These are phyloP conservation scores for Hydraecia micacea DNA, from an alignment of 2,888 invertebrate genomes.

Conservation along the genomic window DNA sequence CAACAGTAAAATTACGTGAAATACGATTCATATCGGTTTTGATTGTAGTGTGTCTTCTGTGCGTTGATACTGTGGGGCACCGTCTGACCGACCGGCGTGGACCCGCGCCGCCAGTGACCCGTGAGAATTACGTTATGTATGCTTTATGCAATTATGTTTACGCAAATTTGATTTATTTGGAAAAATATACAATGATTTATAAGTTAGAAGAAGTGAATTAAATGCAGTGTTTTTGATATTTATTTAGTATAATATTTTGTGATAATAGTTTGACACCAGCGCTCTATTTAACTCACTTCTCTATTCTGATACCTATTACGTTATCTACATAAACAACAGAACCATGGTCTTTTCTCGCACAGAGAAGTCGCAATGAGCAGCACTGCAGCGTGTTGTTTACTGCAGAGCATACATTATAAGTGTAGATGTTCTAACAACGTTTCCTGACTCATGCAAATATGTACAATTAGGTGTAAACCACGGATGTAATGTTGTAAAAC, in stretches of 20 bases:
- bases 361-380: neutral
- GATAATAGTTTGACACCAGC: no score
- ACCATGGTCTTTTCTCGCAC: neutral
- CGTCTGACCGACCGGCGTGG: neutral
- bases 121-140: constrained; percentile 6
- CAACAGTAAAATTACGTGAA: no score
- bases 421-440: neutral
- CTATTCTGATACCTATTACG: neutral
- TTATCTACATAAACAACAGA: no score
- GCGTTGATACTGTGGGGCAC: no score
- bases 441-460: neutral
- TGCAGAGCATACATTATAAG: neutral
- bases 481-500: neutral
- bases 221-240: neutral
- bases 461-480: neutral
- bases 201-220: neutral
- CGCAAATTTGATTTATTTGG: constrained; percentile 14
- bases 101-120: constrained; percentile 7
- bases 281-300: neutral
- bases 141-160: constrained; percentile 13
- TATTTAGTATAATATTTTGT: neutral
- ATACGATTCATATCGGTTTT: no score
- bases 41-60: neutral
- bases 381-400: neutral
- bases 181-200: neutral